Percentiles rank a stretch among this genome's conserved stretches.
Conservation (phyloP, 2,888 invertebrate species). For the Fabriciana adippe region DNA sequence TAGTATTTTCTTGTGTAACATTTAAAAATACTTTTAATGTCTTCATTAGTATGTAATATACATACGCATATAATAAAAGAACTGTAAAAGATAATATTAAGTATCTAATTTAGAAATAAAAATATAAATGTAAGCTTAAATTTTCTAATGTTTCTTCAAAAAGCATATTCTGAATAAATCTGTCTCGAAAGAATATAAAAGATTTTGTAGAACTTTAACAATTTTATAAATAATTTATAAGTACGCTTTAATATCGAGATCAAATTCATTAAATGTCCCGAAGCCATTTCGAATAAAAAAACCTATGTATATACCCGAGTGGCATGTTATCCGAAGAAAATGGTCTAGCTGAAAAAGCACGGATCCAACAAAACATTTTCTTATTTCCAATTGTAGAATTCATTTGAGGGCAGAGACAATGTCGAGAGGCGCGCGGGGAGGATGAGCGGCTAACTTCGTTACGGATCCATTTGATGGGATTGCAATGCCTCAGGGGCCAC, state of each 20-base stretch:
- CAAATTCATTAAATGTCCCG: constrained; percentile 56
- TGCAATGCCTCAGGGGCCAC: constrained; percentile 82
- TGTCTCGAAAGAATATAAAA: constrained; percentile 11
- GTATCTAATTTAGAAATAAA: not conserved
- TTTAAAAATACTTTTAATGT: too few relatives aligned
- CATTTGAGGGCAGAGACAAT: constrained; percentile 83
- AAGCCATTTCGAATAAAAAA: constrained; percentile 52
- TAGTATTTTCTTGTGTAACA: too few relatives aligned
- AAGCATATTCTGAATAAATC: not conserved
- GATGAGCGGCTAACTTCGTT: constrained; percentile 87
- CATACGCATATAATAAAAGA: too few relatives aligned
- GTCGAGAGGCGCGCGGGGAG: constrained; percentile 81
- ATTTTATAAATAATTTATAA: constrained; percentile 13
- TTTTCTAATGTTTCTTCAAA: too few relatives aligned
- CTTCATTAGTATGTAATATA: too few relatives aligned
- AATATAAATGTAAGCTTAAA: not conserved
- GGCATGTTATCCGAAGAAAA: constrained; percentile 69
- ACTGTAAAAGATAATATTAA: too few relatives aligned
- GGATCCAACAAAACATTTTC: constrained; percentile 82
- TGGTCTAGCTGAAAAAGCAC: constrained; percentile 80
- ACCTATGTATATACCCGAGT: constrained; percentile 50
- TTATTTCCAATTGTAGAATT: constrained; percentile 83
- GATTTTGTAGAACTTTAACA: constrained; percentile 14
- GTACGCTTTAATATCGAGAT: constrained; percentile 27
- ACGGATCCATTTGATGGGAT: constrained; percentile 91